Percentiles rank a stretch among this genome's conserved stretches.
Evolutionary conservation across 1,140 invertebrate genomes (phyloP).

Genomic region (Eufriesea mexicana): DNA sequence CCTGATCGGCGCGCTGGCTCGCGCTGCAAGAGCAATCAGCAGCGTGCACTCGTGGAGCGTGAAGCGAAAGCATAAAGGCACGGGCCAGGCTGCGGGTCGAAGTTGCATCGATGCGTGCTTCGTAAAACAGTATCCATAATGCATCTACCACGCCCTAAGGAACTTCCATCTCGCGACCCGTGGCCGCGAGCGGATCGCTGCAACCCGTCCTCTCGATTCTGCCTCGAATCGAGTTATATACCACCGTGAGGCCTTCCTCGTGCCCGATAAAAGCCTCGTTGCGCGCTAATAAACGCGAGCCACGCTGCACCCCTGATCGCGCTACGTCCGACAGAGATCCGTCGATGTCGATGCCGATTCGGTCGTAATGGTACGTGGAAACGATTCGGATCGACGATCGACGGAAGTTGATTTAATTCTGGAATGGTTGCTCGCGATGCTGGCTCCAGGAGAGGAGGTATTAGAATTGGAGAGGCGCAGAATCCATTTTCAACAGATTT

Average conservation of each 20-base stretch:
- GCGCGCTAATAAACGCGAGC: constrained; percentile 22
- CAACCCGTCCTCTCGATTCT: constrained; percentile 2
- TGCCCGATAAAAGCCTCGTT: constrained; percentile 28
- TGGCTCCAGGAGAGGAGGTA: no score
- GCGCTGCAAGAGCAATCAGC: constrained; percentile 11
- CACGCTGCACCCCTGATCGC: neutral
- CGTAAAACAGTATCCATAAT: constrained; percentile 59
- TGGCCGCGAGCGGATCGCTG: neutral
- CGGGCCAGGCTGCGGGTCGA: neutral
- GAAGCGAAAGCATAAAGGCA: constrained; percentile 19
- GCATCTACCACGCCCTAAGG: constrained; percentile 62
- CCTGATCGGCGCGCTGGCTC: neutral
- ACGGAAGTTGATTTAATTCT: constrained; percentile 10
- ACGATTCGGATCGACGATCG: constrained; percentile 20
- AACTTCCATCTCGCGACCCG: constrained; percentile 42
- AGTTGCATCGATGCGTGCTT: constrained; percentile 30
- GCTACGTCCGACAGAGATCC: neutral
- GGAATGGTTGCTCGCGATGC: no score
- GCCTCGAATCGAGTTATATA: constrained; percentile 18
- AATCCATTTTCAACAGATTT: no score
- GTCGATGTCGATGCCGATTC: constrained; percentile 11
- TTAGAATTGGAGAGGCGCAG: no score
- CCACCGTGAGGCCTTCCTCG: neutral
- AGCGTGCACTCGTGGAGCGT: neutral
- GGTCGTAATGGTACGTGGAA: constrained; percentile 27